These are phyloP conservation scores for Folsomia candida DNA, from an alignment of 2,888 invertebrate genomes.

Conservation along the genomic window DNA sequence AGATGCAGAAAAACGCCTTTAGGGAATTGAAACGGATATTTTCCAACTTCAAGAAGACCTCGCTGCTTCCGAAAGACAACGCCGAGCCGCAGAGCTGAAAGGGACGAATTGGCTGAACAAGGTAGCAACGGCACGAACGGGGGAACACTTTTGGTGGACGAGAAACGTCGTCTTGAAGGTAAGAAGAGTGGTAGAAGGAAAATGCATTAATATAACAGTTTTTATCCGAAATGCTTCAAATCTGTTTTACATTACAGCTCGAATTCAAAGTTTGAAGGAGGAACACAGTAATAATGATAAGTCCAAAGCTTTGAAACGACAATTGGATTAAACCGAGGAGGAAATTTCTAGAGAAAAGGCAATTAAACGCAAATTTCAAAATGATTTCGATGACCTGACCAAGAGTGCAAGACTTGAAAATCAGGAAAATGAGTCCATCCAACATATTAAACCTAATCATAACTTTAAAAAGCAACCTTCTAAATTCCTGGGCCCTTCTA, in stretches of 20 bases:
- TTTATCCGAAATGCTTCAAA: too few relatives aligned
- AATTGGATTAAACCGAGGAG: conserved; percentile 95
- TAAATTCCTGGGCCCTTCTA: too few relatives aligned
- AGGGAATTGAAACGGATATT: conserved; percentile 88
- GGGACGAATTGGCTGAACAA: conserved; percentile 93
- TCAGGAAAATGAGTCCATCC: conserved; percentile 80
- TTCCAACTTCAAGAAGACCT: conserved; percentile 79
- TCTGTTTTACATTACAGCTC: too few relatives aligned
- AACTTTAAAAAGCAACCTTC: too few relatives aligned
- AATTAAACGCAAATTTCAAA: conserved; percentile 90
- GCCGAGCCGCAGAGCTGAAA: conserved; percentile 84
- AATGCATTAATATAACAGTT: too few relatives aligned
- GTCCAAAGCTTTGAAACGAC: conserved; percentile 85
- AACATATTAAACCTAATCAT: too few relatives aligned
- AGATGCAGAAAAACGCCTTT: conserved; percentile 82
- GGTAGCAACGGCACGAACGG: conserved; percentile 63
- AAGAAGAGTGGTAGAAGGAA: too few relatives aligned
- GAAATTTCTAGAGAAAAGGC: conserved; percentile 92
- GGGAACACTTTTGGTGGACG: conserved; percentile 78
- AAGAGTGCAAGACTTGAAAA: conserved; percentile 87
- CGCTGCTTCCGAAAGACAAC: conserved; percentile 79
- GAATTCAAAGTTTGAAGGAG: conserved; percentile 91
- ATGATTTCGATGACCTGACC: conserved; percentile 93
- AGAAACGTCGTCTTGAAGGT: conserved; percentile 93
- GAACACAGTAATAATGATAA: conserved; percentile 93